Conservation (phyloP, 2,797 vertebrate genomes). For the Coreius guichenoti region DNA sequence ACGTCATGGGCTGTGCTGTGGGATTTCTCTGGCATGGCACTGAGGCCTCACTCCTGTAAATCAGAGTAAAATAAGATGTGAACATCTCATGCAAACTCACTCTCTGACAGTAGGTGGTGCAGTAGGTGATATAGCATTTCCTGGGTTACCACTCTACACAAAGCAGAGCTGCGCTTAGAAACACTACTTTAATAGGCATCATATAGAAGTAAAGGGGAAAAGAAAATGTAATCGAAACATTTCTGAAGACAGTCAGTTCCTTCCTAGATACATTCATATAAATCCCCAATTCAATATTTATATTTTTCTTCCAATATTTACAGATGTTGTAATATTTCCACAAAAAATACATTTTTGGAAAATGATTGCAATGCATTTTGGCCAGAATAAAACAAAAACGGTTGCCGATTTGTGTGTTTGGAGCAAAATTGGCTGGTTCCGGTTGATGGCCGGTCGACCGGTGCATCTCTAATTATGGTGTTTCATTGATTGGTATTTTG, state of each 20-base stretch:
- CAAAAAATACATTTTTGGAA: too few species aligned
- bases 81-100: neutral
- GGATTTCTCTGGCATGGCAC: conserved; percentile 66
- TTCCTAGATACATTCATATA: neutral
- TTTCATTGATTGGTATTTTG: neutral
- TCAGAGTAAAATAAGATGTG: neutral
- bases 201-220: neutral
- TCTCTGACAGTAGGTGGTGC: neutral
- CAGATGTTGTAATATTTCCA: neutral
- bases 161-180: neutral
- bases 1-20: conserved; percentile 54
- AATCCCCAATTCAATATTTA: too few species aligned
- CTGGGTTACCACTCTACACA: neutral
- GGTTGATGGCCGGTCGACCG: neutral
- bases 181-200: neutral
- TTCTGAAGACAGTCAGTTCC: neutral
- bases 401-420: neutral
- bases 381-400: neutral
- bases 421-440: neutral
- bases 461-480: neutral
- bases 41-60: conserved; percentile 47
- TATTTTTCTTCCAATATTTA: too few species aligned
- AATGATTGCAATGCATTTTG: neutral
- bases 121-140: neutral
- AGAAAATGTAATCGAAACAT: neutral